Evolutionary conservation across 2,113 vertebrate genomes (phyloP).

Genomic region (Bungarus multicinctus): DNA sequence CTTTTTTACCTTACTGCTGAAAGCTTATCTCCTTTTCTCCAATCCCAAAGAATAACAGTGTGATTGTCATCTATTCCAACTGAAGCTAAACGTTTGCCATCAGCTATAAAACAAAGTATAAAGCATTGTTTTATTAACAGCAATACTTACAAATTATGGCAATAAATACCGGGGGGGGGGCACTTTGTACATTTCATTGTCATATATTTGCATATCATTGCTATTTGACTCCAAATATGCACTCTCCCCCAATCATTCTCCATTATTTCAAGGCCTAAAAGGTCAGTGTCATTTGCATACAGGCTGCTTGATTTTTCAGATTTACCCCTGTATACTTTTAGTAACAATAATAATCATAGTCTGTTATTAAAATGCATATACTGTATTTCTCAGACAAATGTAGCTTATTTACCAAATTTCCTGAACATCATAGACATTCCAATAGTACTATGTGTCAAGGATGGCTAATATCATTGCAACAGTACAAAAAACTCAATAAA

Average conservation of each 20-base stretch:
- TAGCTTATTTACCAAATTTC: neutral
- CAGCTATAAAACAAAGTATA: conserved; percentile 72
- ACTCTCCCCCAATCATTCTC: neutral
- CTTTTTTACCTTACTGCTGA: conserved; percentile 83
- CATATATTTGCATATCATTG: neutral
- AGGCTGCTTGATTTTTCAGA: neutral
- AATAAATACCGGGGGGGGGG: neutral
- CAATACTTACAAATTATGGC: neutral
- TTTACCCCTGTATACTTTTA: neutral
- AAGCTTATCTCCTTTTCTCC: conserved; percentile 96
- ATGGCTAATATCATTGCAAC: neutral
- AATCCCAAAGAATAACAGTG: conserved; percentile 94
- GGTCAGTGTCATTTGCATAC: neutral
- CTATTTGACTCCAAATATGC: neutral
- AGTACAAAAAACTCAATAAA: neutral
- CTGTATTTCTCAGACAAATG: neutral
- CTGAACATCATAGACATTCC: neutral
- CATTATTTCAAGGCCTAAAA: neutral
- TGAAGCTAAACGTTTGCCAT: conserved; percentile 92
- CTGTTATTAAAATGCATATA: neutral
- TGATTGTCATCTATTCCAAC: conserved; percentile 96
- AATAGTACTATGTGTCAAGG: neutral
- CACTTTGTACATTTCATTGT: neutral
- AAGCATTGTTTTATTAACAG: conserved; percentile 38
- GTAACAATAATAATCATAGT: neutral